Base-by-base conservation (phyloP, 1,140 invertebrate genomes). In the Habropoda laboriosa region DNA sequence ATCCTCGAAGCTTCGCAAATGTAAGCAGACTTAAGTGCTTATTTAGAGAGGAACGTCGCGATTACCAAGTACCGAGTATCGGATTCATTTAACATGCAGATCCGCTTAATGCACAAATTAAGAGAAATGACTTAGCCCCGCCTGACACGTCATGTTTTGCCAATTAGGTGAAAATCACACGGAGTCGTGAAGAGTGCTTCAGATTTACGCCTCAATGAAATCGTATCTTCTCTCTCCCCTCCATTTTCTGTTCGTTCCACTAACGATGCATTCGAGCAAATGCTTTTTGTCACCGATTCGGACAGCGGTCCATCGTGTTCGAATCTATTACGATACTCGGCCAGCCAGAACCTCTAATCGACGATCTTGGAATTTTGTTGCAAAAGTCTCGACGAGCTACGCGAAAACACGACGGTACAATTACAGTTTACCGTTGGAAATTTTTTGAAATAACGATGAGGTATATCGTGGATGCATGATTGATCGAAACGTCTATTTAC, bases 151-250 rank as follows among this genome's bases (percentile, higher is more conserved):
- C 35, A 32, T 49, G 45, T 21, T 70, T 76, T 70, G 13, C 27
- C 67, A 64, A 80, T 80, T 75, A 61, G 57, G 81, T 70, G 81
- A 82, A 82, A 82, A 79, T 80, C 18, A 13, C 18, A n/a, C n/a
- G n/a, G n/a, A n/a, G n/a, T n/a, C n/a, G 18, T n/a, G 12, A 0
- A 16, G 18, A 3, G 3, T 12, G 12, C 3, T 38, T 16, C 6
- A 7, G 18, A 8, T 42, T 63, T 16, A 27, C 30, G 30, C n/a
- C 24, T 63, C 13, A 42, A 24, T 45, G 61, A 64, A 24, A 38
- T 42, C 38, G 18, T 27, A 64, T 21, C 40, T 64, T 60, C 32
- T n/a, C 24, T n/a, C 2, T 10, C 3, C 18, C 0, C 5, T 18
- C 13, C 6, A 3, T 64, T 27, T 38, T 30, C 2, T 3, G 8